phyloP scores from a whole-genome alignment of 1,140 invertebrate genomes.

The Drosophila eugracilis region DNA sequence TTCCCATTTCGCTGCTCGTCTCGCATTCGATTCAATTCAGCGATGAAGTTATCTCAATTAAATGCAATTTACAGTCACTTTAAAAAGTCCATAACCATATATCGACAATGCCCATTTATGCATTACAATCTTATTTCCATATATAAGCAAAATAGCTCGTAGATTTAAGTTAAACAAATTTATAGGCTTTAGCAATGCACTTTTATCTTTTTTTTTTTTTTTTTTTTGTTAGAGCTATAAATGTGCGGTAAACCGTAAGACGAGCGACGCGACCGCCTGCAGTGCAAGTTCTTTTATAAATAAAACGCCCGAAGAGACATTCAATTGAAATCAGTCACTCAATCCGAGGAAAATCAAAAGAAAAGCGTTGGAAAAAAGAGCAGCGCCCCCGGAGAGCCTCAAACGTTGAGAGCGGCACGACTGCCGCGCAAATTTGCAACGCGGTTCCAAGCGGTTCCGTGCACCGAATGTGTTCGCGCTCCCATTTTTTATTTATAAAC shows the following conservation, averaged over 20 bases:
- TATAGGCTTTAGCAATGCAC: conserved; percentile 21
- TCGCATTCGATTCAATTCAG: conserved; percentile 15
- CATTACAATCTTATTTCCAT: conserved; percentile 40
- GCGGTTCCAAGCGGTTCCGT: conserved; percentile 83
- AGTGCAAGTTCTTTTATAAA: conserved; percentile 83
- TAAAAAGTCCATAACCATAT: conserved; percentile 24
- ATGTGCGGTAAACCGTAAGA: conserved; percentile 26
- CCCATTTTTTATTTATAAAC: conserved; percentile 82
- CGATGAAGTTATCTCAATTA: conserved; percentile 31
- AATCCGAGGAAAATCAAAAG: conserved; percentile 69
- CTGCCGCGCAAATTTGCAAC: conserved; percentile 67
- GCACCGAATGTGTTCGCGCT: conserved; percentile 75
- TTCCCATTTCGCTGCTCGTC: conserved; percentile 54
- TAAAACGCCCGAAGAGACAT: conserved; percentile 66
- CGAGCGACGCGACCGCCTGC: conserved; percentile 65
- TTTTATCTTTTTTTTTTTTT: conserved; percentile 60
- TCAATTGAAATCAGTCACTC: conserved; percentile 71
- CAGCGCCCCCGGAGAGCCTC: conserved; percentile 25
- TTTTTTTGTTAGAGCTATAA: conserved; percentile 38
- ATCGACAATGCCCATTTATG: conserved; percentile 32
- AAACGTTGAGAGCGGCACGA: conserved; percentile 22
- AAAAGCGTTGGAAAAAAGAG: conserved; percentile 55
- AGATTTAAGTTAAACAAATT: conserved; percentile 46
- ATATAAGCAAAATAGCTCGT: conserved; percentile 26
- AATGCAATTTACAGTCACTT: conserved; percentile 64